Percentiles rank a stretch among this genome's conserved stretches.
Evolutionary conservation across 2,797 vertebrate genomes (phyloP).

Genomic region (Sebastes jordani): DNA sequence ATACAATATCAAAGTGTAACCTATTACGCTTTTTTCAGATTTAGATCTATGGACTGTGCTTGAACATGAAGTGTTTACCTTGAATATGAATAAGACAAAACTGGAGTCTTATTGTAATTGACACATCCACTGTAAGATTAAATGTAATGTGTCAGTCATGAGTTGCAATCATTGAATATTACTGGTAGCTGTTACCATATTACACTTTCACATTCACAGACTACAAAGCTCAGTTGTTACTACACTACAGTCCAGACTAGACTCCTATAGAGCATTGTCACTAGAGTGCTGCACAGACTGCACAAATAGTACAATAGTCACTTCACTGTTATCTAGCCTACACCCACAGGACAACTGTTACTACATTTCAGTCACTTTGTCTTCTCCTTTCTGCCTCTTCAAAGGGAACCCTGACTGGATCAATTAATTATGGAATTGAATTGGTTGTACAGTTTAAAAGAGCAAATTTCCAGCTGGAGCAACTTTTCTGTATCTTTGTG

Average conservation of each 20-base stretch:
- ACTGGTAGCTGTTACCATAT: neutral
- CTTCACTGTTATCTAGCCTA: constrained; percentile 39
- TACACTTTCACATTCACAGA: neutral
- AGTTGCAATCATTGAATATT: neutral
- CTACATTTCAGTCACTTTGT: constrained; percentile 29
- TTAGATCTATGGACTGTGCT: neutral
- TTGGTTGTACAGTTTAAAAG: neutral
- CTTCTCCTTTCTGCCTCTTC: constrained; percentile 16
- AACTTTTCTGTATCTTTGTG: neutral
- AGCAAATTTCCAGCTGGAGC: neutral
- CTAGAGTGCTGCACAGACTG: constrained; percentile 13
- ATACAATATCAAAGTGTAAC: neutral
- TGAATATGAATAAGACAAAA: neutral
- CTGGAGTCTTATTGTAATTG: neutral
- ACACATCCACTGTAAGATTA: neutral
- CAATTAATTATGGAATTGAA: neutral
- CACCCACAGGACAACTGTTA: constrained; percentile 61
- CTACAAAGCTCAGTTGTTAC: neutral
- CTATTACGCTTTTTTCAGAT: neutral
- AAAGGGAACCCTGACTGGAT: constrained; percentile 3
- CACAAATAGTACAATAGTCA: constrained; percentile 43
- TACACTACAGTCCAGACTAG: neutral
- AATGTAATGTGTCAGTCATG: neutral
- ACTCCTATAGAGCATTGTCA: constrained; percentile 22
- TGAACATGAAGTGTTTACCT: neutral